Evolutionary conservation across 1,140 invertebrate species (phyloP).

Genomic region (Drosophila bipectinata): DNA sequence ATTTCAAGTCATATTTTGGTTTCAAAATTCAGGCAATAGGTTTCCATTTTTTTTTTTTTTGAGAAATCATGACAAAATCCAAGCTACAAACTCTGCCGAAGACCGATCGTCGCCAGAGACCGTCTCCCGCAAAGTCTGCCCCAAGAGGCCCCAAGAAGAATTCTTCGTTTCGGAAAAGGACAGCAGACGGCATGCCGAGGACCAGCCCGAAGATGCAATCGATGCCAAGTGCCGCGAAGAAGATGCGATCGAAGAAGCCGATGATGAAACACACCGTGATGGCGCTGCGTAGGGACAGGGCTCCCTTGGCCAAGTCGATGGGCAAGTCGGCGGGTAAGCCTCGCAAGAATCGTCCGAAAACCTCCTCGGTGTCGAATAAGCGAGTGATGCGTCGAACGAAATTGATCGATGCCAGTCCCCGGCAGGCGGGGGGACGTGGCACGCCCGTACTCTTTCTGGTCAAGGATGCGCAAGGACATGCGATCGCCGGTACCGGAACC

Average conservation of each 20-base stretch:
- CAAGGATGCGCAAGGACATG: constrained; percentile 2
- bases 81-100: background rate
- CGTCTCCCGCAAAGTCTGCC: background rate
- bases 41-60: no score
- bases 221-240: no score
- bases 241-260: background rate
- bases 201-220: no score
- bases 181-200: no score
- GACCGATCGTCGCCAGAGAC: no score
- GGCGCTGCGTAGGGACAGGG: background rate
- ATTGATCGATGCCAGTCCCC: constrained; percentile 3
- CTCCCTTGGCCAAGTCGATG: background rate
- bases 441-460: constrained; percentile 31
- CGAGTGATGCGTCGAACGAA: background rate
- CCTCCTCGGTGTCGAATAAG: background rate
- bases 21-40: no score
- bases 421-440: background rate
- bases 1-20: background rate
- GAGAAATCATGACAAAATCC: constrained; percentile 14
- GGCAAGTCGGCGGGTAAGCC: background rate
- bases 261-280: background rate
- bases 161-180: no score
- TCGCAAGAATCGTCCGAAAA: background rate
- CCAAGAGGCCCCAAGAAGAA: background rate
- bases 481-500: no score